A percentile compares a stretch with the other conserved stretches of the same genome.
phyloP scores from a whole-genome alignment of 1,140 invertebrate species.

The Bacillus rossius region DNA sequence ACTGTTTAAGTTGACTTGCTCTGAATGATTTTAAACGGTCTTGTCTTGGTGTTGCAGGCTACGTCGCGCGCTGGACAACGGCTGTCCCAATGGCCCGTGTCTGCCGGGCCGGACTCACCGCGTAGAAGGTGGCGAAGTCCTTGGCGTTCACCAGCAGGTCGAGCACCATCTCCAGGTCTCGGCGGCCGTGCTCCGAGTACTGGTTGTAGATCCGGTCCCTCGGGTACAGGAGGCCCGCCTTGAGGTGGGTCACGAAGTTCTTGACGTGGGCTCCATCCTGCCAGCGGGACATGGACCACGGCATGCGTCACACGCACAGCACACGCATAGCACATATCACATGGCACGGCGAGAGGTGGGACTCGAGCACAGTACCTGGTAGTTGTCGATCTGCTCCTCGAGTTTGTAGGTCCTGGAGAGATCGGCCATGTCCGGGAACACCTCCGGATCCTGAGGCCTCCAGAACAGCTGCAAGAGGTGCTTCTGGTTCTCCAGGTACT shows the following conservation, averaged over 20 bases:
- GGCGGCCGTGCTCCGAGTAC: constrained; percentile 52
- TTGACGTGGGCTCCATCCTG: constrained; percentile 39
- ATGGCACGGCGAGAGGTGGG: background rate
- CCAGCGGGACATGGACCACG: no score
- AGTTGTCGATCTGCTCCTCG: constrained; percentile 46
- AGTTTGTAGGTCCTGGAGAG: constrained; percentile 48
- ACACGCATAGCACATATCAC: no score
- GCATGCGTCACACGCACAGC: no score
- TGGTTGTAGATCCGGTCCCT: constrained; percentile 55
- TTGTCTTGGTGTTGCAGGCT: no score
- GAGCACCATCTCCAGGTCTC: constrained; percentile 57
- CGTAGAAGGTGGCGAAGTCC: constrained; percentile 57
- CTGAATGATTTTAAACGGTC: no score
- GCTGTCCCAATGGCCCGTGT: no score
- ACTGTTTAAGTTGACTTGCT: no score
- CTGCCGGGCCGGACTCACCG: constrained; percentile 25
- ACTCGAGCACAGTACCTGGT: constrained; percentile 31
- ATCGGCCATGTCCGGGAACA: constrained; percentile 44
- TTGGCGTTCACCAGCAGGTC: constrained; percentile 63
- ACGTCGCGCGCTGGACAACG: no score
- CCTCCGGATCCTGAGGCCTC: constrained; percentile 50
- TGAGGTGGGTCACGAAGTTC: constrained; percentile 49
- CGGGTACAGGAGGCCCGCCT: constrained; percentile 48
- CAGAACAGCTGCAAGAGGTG: constrained; percentile 55
- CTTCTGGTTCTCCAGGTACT: constrained; percentile 51